Evolutionary conservation across 64 coral and sea anemone species (phyloP), one percentile per base, ranked within the genome.

Genomic region (Montipora cactus): DNA sequence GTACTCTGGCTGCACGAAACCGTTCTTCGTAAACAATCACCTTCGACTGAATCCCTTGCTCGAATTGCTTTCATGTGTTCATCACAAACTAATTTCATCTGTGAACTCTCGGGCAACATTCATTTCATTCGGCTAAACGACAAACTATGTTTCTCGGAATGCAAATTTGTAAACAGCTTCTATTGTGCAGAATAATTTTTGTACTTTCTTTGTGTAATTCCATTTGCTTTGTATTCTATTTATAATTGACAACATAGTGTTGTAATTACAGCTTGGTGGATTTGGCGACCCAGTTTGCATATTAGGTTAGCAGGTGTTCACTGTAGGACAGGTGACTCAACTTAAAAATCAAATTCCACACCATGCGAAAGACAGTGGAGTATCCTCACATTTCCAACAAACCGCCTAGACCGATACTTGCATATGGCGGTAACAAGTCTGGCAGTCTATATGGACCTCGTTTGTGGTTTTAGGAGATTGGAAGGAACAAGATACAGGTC

Each of bases 301-400:
- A 86, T 86, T 86, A 86, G 82, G 82, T 3, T 0, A 67, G 47
- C 62, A 86, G 62, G 82, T 71, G 82, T 49, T 86, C 18, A 10
- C 59, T 4, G 8, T 44, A n/a, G 37, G 67, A 64, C 82, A 86
- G 82, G 82, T 86, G 82, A 64, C 19, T 15, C 19, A 20, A 51
- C 62, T 44, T 19, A 51, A 68, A 49, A 86, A 86, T 86, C 21
- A 49, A 86, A 47, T 86, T 69, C 47, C 25, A 25, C 25, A 25
- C 25, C 1, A 25, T 25, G 25, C 25, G 25, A 25, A 25, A 25
- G 82, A 8, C 8, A 64, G 14, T 64, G 11, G 18, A 28, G 15
- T 18, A 12, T 49, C 47, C 71, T 22, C 67, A 5, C 62, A 71
- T 44, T 86, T 84, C 8, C 47, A 66, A 50, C 66, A 10, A 64